Percentiles rank a stretch among this genome's conserved stretches.
These are phyloP conservation scores for Malthinus flaveolus DNA, from an alignment of 2,888 invertebrate genomes.

Conservation along the genomic window DNA sequence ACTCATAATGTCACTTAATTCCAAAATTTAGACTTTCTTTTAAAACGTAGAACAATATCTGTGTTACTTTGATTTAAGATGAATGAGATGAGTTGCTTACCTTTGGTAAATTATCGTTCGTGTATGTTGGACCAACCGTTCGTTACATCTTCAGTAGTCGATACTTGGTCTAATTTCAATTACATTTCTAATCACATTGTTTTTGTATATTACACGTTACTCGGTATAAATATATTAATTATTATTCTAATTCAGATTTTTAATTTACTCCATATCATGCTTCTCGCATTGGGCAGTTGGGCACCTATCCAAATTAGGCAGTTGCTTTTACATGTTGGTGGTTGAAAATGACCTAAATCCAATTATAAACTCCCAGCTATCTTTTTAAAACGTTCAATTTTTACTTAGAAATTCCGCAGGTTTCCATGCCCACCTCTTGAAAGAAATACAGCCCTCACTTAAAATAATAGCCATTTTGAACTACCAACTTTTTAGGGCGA, in stretches of 20 bases:
- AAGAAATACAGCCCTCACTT: too few relatives aligned
- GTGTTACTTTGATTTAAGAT: conserved; percentile 19
- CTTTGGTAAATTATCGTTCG: conserved; percentile 10
- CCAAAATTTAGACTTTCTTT: conserved; percentile 9
- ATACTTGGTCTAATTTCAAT: conserved; percentile 16
- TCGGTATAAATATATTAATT: conserved; percentile 16
- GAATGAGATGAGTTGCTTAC: not conserved
- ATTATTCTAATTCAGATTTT: conserved; percentile 12
- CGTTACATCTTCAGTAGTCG: conserved; percentile 5
- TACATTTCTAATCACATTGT: conserved; percentile 17
- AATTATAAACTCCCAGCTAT: too few relatives aligned
- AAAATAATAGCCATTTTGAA: too few relatives aligned
- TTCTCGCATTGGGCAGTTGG: too few relatives aligned
- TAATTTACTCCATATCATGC: not conserved
- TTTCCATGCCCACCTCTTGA: too few relatives aligned
- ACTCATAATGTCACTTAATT: conserved; percentile 10
- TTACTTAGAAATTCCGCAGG: too few relatives aligned
- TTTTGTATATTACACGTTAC: conserved; percentile 22
- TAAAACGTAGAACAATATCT: conserved; percentile 10
- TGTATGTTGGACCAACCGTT: not conserved
- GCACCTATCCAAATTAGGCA: too few relatives aligned
- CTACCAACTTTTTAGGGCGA: too few relatives aligned
- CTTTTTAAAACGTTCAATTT: too few relatives aligned
- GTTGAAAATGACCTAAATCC: too few relatives aligned
- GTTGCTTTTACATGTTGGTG: too few relatives aligned